Evolutionary conservation across 2,113 vertebrate species (phyloP), one percentile per base, ranked within the genome.

Genomic region (Orycteropus afer): DNA sequence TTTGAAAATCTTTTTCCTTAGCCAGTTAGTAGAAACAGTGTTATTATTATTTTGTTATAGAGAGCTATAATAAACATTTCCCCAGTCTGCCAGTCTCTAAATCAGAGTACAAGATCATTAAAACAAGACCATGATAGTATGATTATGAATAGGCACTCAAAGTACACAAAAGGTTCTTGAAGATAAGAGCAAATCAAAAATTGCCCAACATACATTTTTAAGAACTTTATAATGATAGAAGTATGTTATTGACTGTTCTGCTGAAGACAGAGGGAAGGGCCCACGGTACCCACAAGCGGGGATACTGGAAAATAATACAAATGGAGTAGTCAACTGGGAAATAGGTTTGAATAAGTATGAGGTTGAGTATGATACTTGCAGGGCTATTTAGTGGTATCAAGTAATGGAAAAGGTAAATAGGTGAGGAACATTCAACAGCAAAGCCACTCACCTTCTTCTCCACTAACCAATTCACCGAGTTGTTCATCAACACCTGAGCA

Each of bases 401-500:
- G 42, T 25, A 8, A 74, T 20, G 63, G 29, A 61, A 90, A 63
- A 23, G 23, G 4, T 10, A 37, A 73, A 51, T n/a, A 49, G 71
- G 0, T 7, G 15, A 10, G 11, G 15, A 69, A 45, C 5, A 2
- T 15, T 42, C 47, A 78, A 25, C 37, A 84, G 42, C 7, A 18
- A 74, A 20, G 42, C 22, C 45, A 80, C 98, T 98, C 94, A 99
- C 99, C 99, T 99, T 99, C 99, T 74, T 99, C 99, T 91, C 99
- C 99, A 93, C 99, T 99, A 97, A 98, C 98, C 20, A 99, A 90
- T 51, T 99, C 98, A 93, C 97, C 98, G 25, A 99, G 97, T 13
- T 99, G 99, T 71, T 99, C 99, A 14, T 99, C 99, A 3, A 99
- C 99, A 8, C 98, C 98, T 0, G 98, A 98, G 95, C 99, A 99